These are phyloP conservation scores for Pocillopora damicornis DNA, from an alignment of 64 coral and sea anemone species.

Conservation along the genomic window DNA sequence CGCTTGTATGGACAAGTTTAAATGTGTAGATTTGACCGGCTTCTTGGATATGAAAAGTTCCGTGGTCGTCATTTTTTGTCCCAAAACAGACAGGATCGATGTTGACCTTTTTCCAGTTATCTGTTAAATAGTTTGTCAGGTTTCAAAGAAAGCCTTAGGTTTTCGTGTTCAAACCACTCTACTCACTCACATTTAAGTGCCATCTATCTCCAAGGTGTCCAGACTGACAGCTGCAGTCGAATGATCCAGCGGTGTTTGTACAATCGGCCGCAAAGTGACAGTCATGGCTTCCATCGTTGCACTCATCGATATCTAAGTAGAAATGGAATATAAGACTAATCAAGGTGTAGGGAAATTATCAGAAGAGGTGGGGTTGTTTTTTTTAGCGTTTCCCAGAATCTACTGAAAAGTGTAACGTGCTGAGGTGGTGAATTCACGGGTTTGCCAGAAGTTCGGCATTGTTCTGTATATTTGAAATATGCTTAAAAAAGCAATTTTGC, in stretches of 20 bases:
- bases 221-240: background rate
- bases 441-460: too few species aligned
- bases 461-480: too few species aligned
- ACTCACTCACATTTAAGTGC: too few species aligned
- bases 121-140: background rate
- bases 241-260: background rate
- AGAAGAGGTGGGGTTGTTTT: too few species aligned
- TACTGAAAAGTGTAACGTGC: too few species aligned
- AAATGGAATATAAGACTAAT: too few species aligned
- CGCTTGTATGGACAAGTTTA: background rate
- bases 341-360: too few species aligned
- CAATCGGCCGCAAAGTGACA: background rate
- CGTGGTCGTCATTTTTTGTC: background rate
- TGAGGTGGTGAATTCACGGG: too few species aligned
- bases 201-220: background rate
- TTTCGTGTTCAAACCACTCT: too few species aligned
- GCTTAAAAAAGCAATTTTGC: too few species aligned
- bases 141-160: too few species aligned
- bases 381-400: too few species aligned
- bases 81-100: background rate
- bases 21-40: background rate
- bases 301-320: background rate
- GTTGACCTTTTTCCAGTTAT: constrained; percentile 4
- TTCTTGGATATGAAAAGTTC: background rate
- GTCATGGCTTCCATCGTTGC: background rate